These are phyloP conservation scores for Saccostrea cuccullata DNA, from an alignment of 1,140 invertebrate genomes.

Conservation along the genomic window DNA sequence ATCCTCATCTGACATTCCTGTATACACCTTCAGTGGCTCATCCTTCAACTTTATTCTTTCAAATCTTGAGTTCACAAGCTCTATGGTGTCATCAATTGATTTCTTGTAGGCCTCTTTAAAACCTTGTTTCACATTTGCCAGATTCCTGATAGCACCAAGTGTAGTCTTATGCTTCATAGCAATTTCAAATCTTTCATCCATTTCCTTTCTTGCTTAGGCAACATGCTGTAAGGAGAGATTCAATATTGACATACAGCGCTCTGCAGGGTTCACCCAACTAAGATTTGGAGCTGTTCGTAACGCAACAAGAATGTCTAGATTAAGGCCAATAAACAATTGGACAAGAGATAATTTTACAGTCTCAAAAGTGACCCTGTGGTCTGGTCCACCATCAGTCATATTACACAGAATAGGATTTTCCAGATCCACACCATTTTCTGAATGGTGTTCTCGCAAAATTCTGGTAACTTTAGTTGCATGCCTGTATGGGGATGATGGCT, in stretches of 20 bases:
- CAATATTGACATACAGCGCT: slow-evolving; percentile 50
- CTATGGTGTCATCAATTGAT: slow-evolving; percentile 34
- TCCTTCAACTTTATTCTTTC: slow-evolving; percentile 48
- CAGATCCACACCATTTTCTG: slow-evolving; percentile 36
- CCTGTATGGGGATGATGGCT: slow-evolving; percentile 45
- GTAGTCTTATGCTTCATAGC: slow-evolving; percentile 32
- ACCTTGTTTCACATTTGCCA: slow-evolving; percentile 33
- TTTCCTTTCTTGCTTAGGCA: not conserved
- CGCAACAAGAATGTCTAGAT: slow-evolving; percentile 48
- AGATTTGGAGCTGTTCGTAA: slow-evolving; percentile 51
- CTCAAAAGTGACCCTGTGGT: slow-evolving; percentile 54
- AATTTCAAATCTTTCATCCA: slow-evolving; percentile 36
- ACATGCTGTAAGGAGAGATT: slow-evolving; percentile 41
- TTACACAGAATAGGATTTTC: slow-evolving; percentile 43
- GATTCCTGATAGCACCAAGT: slow-evolving; percentile 36
- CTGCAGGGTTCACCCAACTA: slow-evolving; percentile 47
- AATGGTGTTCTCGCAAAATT: slow-evolving; percentile 30
- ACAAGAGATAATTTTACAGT: slow-evolving; percentile 52
- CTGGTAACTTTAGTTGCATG: slow-evolving; percentile 49
- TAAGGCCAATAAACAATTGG: slow-evolving; percentile 41
- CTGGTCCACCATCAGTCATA: slow-evolving; percentile 59
- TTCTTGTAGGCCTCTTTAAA: slow-evolving; percentile 40
- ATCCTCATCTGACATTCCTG: slow-evolving; percentile 3
- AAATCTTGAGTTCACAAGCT: slow-evolving; percentile 39
- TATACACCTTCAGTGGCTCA: slow-evolving; percentile 41